These are phyloP conservation scores for Alosa sapidissima DNA, from an alignment of 2,797 vertebrate genomes.

Conservation along the genomic window DNA sequence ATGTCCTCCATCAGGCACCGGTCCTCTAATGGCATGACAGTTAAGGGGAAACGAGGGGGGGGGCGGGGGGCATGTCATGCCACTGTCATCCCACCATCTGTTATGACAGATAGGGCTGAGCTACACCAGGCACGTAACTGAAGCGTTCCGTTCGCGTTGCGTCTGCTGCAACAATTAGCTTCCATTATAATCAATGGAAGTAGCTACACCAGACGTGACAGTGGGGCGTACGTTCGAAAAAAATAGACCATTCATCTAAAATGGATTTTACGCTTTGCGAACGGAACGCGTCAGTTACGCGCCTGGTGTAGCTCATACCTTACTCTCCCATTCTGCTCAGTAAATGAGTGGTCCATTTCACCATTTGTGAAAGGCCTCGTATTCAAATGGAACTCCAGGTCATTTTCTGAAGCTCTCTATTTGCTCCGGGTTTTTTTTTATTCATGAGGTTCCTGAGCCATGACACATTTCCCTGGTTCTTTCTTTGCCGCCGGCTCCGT, in stretches of 20 bases:
- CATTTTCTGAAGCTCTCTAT: neutral
- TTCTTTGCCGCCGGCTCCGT: neutral
- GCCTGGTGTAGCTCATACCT: no score
- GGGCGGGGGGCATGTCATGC: neutral
- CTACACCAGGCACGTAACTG: no score
- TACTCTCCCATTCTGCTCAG: neutral
- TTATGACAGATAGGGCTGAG: neutral
- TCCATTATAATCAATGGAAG: no score
- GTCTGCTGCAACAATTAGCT: no score
- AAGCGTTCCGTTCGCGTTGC: no score
- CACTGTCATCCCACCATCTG: neutral
- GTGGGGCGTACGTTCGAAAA: no score
- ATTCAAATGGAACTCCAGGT: neutral
- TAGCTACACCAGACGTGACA: no score
- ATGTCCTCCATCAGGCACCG: neutral
- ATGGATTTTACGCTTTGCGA: no score
- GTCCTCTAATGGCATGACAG: neutral
- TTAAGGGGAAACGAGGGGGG: neutral
- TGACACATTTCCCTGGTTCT: neutral
- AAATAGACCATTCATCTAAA: no score
- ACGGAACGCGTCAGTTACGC: no score
- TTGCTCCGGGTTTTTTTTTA: neutral
- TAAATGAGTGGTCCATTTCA: neutral
- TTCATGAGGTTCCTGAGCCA: neutral
- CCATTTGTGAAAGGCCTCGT: neutral